Evolutionary conservation across 2,888 invertebrate genomes (phyloP), one percentile per base, ranked within the genome.

Genomic region (Rhimphoctona megacephalus): DNA sequence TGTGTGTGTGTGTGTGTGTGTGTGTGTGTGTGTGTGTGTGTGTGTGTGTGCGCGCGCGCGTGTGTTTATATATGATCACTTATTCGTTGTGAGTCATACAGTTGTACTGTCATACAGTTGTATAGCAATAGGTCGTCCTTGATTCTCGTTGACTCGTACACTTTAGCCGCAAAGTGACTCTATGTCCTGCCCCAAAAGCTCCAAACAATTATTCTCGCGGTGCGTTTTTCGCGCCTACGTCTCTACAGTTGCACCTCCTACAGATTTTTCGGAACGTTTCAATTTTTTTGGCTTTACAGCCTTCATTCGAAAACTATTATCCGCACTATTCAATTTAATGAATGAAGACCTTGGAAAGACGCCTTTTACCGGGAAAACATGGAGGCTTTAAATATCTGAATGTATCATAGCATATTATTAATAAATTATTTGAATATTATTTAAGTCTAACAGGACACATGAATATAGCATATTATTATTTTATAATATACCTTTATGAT

Each of bases 161-260:
- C 64, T 81, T 14, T 64, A 81, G 79, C 87, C 87, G 81, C 85
- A 85, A 85, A 88, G 83, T 87, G 30, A 87, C 85, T 87, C 73
- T 79, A 64, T 80, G 64, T 61, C 39, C 85, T 69, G n/a, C 74
- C 30, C 61, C 46, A 2, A n/a, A 43, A 54, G 22, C 43, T 30
- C 73, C 57, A 72, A 54, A 83, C 61, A 77, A 81, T 81, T 67
- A 83, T 73, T 81, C 78, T 17, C 69, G 73, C 83, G 67, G 80
- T 61, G 49, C 39, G 22, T 57, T 78, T 81, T 81, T 73, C 78
- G 73, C 86, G 74, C 66, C 61, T 43, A 22, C 80, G 49, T 69
- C 39, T 76, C 57, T 72, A 22, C 25, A 22, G 64, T 57, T 81
- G 70, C 82, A 80, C 74, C 79, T 82, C 85, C 85, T 69, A 85